Evolutionary conservation across 2,113 vertebrate genomes (phyloP), one percentile per base, ranked within the genome.

Genomic region (Dicerorhinus sumatrensis): DNA sequence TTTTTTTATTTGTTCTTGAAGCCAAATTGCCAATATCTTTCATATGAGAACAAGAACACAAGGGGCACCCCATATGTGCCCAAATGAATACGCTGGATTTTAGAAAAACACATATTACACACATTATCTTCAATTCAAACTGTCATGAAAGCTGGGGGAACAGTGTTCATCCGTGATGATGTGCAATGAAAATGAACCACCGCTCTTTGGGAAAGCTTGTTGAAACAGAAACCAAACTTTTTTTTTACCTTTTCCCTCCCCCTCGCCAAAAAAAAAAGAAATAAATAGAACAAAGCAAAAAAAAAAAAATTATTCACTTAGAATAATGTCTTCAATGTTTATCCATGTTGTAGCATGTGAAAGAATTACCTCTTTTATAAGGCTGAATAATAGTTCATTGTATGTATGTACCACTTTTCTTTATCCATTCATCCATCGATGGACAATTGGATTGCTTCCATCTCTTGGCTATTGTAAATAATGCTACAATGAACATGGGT

Each of bases 211-310:
- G 33, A 91, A 93, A 75, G 23, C 23, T 87, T 70, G 76, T 84
- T 65, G 67, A 96, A 95, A 79, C 36, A 96, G 48, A 96, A 94
- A 60, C 21, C 42, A 75, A 65, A 51, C 9, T 83, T 89, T 63
- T 76, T 58, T 72, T 46, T 46, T 11, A 1, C 33, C 6, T 12
- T 20, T 14, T 23, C 16, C 8, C 10, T 8, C 6, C 11, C 5
- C 14, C 5, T 27, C 17, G 2, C 51, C 33, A 29, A 29, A 21
- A 69, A n/a, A n/a, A 14, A 82, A 86, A 86, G n/a, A 97, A 97
- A 97, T 58, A 97, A 95, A 97, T 23, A 94, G 36, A 94, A 82
- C 48, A 93, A 90, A 96, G 29, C 80, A 93, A 86, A 73, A n/a
- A n/a, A n/a, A n/a, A n/a, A n/a, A n/a, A n/a, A n/a, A n/a, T n/a